Evolutionary conservation across 1,140 invertebrate genomes (phyloP), one percentile per base, ranked within the genome.

Genomic region (Cephus cinctus): DNA sequence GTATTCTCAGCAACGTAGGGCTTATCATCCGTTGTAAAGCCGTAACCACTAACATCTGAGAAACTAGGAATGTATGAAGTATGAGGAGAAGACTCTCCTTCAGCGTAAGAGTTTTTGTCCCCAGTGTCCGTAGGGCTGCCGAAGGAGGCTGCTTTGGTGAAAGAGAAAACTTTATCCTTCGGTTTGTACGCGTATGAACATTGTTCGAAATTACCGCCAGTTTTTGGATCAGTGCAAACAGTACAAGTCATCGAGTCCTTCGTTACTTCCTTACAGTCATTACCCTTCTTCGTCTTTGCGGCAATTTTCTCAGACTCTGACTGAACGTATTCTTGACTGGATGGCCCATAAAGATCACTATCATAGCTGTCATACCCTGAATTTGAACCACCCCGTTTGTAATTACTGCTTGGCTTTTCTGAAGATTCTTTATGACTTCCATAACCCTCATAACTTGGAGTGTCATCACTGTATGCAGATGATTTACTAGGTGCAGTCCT

Each of bases 101-200:
- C 34, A 12, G 27, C 27, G 27, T 50, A 47, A 11, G 23, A 22
- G 2, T 22, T 34, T 5, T 43, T 30, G 15, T 15, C 27, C 16
- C 44, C 21, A 3, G n/a, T 22, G 12, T 57, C 30, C 0, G 35
- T 39, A 2, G 67, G 67, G 15, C 34, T 66, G 2, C 69, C 69
- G 20, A 65, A 72, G 0, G 66, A 63, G 12, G 59, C 69, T 2
- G 67, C 69, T 25, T 67, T 66, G 3, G 44, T 63, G 57, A 84
- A 86, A 9, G 86, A 81, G 57, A 83, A 88, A 54, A 83, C 75
- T 58, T 87, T 85, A 52, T 85, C 84, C 51, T 81, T 81, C 0
- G 86, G 86, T 50, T 83, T 77, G 6, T 81, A 82, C 8, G 80
- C 79, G 63, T 88, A 89, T 0, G 82, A 83, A 59, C 87, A 89